Evolutionary conservation across 2,113 vertebrate genomes (phyloP).

Genomic region (Cyprinodon tularosa): DNA sequence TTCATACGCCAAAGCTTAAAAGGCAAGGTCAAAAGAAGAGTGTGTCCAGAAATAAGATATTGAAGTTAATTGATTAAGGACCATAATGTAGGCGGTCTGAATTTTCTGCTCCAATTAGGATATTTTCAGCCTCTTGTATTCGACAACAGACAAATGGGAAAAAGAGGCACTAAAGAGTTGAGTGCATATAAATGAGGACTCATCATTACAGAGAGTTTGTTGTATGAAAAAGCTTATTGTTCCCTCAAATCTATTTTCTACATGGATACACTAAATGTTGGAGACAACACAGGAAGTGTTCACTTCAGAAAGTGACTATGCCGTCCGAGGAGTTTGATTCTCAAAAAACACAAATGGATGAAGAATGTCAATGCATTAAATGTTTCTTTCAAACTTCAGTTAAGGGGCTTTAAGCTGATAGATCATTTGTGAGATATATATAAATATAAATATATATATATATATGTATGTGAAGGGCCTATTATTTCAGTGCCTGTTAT

Average conservation of each 20-base stretch:
- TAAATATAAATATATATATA: too few relatives aligned
- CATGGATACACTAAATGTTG: not conserved
- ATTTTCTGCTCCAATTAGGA: slow-evolving; percentile 72
- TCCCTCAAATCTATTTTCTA: not conserved
- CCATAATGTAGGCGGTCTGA: slow-evolving; percentile 50
- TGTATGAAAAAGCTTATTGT: too few relatives aligned
- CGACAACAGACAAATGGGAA: slow-evolving; percentile 53
- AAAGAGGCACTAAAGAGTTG: slow-evolving; percentile 21
- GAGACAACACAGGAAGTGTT: not conserved
- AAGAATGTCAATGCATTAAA: too few relatives aligned
- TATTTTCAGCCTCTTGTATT: slow-evolving; percentile 48
- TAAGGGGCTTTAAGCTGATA: too few relatives aligned
- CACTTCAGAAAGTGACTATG: too few relatives aligned
- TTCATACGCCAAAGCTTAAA: slow-evolving; percentile 42
- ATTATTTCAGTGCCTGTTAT: too few relatives aligned
- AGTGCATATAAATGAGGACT: too few relatives aligned
- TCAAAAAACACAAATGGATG: too few relatives aligned
- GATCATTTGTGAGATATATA: too few relatives aligned
- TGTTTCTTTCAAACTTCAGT: too few relatives aligned
- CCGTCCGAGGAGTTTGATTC: too few relatives aligned
- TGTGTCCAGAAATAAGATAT: slow-evolving; percentile 46
- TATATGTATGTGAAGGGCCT: too few relatives aligned
- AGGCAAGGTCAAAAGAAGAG: slow-evolving; percentile 60
- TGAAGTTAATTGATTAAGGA: slow-evolving; percentile 18
- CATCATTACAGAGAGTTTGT: not conserved